Conservation (phyloP, 2,888 invertebrate genomes). For the Cephus pulcher region DNA sequence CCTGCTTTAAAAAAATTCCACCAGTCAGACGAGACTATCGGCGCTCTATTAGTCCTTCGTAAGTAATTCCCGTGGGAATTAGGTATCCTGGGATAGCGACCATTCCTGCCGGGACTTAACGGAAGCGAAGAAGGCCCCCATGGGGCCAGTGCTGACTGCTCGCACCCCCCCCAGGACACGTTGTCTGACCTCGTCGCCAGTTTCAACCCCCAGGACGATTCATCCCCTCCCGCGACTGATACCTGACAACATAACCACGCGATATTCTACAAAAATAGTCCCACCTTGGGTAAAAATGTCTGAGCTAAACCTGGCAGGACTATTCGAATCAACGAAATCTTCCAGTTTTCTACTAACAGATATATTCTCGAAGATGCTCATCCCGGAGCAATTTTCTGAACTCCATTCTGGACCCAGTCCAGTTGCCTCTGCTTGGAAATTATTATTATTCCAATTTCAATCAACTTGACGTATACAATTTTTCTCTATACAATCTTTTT, state of each 20-base stretch:
- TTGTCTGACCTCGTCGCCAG: slow-evolving; percentile 37
- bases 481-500: background rate
- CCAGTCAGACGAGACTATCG: background rate
- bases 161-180: slow-evolving; percentile 51
- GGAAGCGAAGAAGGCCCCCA: slow-evolving; percentile 54
- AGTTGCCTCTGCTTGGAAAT: no score
- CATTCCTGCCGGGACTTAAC: slow-evolving; percentile 48
- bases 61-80: slow-evolving; percentile 65
- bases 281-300: no score
- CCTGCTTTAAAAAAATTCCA: background rate
- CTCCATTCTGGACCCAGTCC: no score
- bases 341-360: no score
- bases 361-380: no score
- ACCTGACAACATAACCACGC: background rate
- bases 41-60: slow-evolving; percentile 56
- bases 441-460: no score
- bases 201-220: background rate
- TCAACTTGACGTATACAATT: no score
- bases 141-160: slow-evolving; percentile 56
- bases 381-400: no score
- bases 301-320: no score
- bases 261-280: background rate
- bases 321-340: no score
- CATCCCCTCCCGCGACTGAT: slow-evolving; percentile 23
- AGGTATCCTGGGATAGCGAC: slow-evolving; percentile 40